phyloP scores from a whole-genome alignment of 2,797 vertebrate genomes.

The Poeciliopsis presidionis region DNA sequence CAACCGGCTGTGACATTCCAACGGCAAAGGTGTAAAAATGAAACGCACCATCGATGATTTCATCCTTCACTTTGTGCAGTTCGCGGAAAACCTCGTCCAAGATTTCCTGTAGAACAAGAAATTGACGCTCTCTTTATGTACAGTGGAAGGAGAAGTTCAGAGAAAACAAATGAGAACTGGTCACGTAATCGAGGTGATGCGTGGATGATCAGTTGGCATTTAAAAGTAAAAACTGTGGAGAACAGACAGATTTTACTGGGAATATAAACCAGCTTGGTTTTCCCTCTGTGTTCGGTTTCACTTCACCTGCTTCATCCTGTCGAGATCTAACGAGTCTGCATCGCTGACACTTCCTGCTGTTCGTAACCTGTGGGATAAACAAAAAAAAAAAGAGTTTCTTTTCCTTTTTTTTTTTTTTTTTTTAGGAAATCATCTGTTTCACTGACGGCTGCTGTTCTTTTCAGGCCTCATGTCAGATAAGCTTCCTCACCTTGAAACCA shows the following conservation, averaged over 20 bases:
- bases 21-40: background rate
- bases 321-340: conserved; percentile 92
- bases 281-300: background rate
- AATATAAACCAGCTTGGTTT: background rate
- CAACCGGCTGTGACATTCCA: background rate
- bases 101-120: conserved; percentile 87
- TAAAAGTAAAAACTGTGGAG: background rate
- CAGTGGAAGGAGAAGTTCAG: background rate
- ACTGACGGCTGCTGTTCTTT: conserved; percentile 86
- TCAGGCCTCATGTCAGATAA: conserved; percentile 80
- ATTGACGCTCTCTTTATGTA: background rate
- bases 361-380: conserved; percentile 85
- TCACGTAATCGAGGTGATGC: background rate
- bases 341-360: conserved; percentile 88
- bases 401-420: too few species aligned
- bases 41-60: conserved; percentile 96
- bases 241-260: background rate
- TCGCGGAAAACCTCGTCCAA: conserved; percentile 98
- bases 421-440: conserved; percentile 80
- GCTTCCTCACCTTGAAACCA: conserved; percentile 89
- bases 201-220: background rate
- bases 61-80: conserved; percentile 98
- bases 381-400: background rate
- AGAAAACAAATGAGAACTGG: background rate
- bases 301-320: conserved; percentile 97